Percentiles rank a stretch among this genome's conserved stretches.
These are phyloP conservation scores for Operophtera brumata DNA, from an alignment of 2,888 invertebrate genomes.

Conservation along the genomic window DNA sequence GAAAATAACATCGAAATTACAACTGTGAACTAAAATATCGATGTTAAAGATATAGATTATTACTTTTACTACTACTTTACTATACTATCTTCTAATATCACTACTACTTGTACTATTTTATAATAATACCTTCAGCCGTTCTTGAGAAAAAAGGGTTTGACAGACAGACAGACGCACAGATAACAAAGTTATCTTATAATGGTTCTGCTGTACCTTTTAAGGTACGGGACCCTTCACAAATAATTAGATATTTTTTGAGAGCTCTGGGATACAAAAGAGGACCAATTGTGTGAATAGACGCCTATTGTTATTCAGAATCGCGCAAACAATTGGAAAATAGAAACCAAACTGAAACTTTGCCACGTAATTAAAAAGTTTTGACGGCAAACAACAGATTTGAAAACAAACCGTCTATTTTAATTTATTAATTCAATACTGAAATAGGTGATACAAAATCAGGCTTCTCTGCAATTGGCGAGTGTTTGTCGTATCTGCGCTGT, in stretches of 20 bases:
- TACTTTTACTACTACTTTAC: neutral
- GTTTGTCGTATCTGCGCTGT: slow-evolving; percentile 65
- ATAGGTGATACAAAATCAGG: slow-evolving; percentile 57
- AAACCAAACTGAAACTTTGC: neutral
- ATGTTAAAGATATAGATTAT: no score
- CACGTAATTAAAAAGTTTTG: slow-evolving; percentile 13
- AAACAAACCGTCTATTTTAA: slow-evolving; percentile 10
- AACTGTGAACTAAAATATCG: no score
- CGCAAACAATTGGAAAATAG: slow-evolving; percentile 8
- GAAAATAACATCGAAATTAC: no score
- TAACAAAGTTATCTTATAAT: no score
- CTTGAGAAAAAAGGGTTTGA: no score
- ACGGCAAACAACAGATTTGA: slow-evolving; percentile 9
- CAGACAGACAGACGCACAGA: no score
- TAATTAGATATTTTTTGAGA: no score
- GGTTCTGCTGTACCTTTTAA: no score
- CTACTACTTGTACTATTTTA: no score
- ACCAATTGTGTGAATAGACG: slow-evolving; percentile 11
- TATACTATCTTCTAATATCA: no score
- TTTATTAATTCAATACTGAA: slow-evolving; percentile 45
- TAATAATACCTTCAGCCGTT: no score
- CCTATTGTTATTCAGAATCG: slow-evolving; percentile 5
- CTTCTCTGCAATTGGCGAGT: slow-evolving; percentile 59
- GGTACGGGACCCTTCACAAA: neutral
- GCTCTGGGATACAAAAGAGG: slow-evolving; percentile 1